Evolutionary conservation across 2,113 vertebrate genomes (phyloP).

Genomic region (Brachypodius melanocephalos): DNA sequence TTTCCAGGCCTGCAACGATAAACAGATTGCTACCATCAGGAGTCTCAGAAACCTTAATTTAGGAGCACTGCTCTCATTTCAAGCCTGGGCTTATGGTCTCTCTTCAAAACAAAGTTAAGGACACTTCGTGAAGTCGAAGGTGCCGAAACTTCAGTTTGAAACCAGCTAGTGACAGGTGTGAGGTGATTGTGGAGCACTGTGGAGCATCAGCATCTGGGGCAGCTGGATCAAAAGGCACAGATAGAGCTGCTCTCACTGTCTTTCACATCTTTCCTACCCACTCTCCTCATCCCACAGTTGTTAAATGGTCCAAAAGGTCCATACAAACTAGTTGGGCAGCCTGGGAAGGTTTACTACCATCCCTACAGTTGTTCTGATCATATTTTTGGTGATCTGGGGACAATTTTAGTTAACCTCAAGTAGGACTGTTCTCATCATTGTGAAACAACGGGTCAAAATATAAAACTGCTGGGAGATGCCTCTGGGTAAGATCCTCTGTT

Average conservation of each 20-base stretch:
- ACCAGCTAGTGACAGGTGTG: neutral
- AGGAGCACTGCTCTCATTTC: neutral
- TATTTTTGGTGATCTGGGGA: neutral
- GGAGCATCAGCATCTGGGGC: neutral
- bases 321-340: neutral
- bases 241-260: neutral
- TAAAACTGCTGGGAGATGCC: neutral
- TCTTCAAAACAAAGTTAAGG: neutral
- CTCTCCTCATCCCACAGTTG: neutral
- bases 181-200: rapidly evolving
- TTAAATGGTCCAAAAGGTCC: neutral
- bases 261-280: neutral
- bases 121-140: neutral
- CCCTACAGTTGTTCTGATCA: neutral
- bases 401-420: neutral
- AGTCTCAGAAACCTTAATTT: neutral
- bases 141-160: neutral
- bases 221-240: neutral
- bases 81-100: neutral
- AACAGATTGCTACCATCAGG: neutral
- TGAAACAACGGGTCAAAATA: neutral
- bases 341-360: neutral
- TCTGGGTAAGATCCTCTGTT: neutral
- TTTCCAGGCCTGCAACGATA: neutral
- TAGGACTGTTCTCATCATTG: neutral